These are phyloP conservation scores for Gymnopithys bicolor DNA, from an alignment of 2,797 vertebrate genomes.

Conservation along the genomic window DNA sequence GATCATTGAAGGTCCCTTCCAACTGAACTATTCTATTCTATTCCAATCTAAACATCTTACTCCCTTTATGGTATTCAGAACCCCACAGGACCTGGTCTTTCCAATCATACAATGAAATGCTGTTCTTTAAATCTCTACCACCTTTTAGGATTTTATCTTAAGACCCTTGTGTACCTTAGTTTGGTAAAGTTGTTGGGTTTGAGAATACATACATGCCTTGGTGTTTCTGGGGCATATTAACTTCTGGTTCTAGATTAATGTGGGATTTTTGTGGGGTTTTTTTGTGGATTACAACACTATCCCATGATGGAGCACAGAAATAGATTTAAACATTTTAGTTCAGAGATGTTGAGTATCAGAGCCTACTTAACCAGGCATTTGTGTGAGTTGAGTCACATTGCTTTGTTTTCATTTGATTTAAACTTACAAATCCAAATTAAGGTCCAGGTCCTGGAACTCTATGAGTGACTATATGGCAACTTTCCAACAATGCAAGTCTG, in stretches of 20 bases:
- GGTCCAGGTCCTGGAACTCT: neutral
- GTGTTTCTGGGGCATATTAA: neutral
- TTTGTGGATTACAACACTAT: neutral
- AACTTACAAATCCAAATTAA: neutral
- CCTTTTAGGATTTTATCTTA: neutral
- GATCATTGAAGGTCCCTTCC: neutral
- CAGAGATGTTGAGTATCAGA: neutral
- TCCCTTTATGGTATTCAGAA: neutral
- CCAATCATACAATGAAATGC: neutral
- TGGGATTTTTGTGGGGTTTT: too few species aligned
- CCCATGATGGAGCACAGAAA: neutral
- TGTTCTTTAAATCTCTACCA: neutral
- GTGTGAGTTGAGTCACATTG: neutral
- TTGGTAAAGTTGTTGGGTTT: neutral
- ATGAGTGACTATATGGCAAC: neutral
- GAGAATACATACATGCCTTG: neutral
- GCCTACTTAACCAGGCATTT: neutral
- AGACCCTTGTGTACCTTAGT: neutral
- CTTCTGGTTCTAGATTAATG: neutral
- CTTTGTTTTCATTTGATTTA: neutral
- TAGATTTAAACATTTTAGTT: neutral
- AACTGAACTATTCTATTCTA: neutral
- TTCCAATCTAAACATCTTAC: neutral
- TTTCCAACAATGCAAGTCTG: accelerated
- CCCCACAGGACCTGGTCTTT: neutral